phyloP scores from a whole-genome alignment of 2,797 vertebrate genomes.

The Schizothorax lantsangensis region DNA sequence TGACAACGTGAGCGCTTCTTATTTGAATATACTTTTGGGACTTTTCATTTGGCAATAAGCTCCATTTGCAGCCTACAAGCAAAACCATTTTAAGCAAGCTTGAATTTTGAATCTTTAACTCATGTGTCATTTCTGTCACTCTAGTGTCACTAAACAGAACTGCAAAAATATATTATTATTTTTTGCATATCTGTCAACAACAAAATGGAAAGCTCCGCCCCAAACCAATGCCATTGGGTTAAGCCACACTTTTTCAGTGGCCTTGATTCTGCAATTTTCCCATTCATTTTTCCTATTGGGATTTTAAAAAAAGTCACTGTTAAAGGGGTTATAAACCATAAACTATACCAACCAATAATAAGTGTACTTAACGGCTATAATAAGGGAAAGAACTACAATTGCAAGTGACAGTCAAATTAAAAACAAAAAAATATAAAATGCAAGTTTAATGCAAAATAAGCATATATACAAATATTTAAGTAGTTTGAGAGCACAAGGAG shows the following conservation, averaged over 20 bases:
- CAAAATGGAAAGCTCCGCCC: neutral
- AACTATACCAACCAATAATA: neutral
- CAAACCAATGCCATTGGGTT: neutral
- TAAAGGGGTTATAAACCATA: neutral
- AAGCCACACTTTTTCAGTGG: neutral
- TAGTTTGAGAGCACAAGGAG: neutral
- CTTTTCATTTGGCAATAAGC: neutral
- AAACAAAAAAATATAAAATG: neutral
- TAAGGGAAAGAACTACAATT: neutral
- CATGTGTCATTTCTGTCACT: neutral
- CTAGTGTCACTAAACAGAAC: neutral
- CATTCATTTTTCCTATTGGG: neutral
- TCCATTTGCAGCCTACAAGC: neutral
- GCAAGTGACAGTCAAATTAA: neutral
- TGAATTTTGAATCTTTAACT: neutral
- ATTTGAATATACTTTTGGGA: neutral
- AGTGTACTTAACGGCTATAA: neutral
- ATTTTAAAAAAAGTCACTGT: neutral
- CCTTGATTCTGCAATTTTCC: neutral
- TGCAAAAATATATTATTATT: neutral
- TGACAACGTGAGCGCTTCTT: neutral
- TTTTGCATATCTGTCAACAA: neutral
- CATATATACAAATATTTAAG: neutral
- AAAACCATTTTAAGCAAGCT: neutral
- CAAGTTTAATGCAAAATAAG: neutral